These are phyloP conservation scores for Idaea biselata DNA, from an alignment of 2,888 invertebrate species.

Conservation along the genomic window DNA sequence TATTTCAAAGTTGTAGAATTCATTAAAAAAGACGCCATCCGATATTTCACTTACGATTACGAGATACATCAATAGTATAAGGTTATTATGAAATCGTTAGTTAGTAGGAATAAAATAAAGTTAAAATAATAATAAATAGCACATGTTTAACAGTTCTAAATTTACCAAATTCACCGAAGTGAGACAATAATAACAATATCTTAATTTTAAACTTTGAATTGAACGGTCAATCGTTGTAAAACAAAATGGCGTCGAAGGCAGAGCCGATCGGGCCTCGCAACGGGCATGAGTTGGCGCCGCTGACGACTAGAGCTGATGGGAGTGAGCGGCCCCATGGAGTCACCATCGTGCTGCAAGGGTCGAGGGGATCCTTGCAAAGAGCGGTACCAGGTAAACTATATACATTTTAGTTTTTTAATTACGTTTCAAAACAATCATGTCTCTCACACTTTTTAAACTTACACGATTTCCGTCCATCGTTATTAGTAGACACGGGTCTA, in stretches of 20 bases:
- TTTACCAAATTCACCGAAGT: background rate
- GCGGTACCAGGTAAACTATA: conserved; percentile 48
- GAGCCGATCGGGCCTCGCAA: conserved; percentile 81
- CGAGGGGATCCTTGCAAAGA: conserved; percentile 83
- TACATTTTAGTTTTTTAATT: too few relatives aligned
- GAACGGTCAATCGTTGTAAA: conserved; percentile 13
- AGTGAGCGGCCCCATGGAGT: conserved; percentile 85
- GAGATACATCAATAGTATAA: conserved; percentile 62
- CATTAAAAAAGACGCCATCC: conserved; percentile 76
- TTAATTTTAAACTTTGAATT: background rate
- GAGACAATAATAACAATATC: background rate
- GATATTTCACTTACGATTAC: conserved; percentile 71
- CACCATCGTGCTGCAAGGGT: conserved; percentile 87
- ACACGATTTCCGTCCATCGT: too few relatives aligned
- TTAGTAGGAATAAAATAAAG: conserved; percentile 71
- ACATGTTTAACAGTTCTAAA: too few relatives aligned
- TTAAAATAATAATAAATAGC: conserved; percentile 48
- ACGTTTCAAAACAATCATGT: too few relatives aligned
- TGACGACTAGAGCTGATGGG: conserved; percentile 84
- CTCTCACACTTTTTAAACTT: too few relatives aligned
- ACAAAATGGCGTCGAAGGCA: conserved; percentile 70
- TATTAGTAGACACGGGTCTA: too few relatives aligned
- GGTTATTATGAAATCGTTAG: conserved; percentile 76
- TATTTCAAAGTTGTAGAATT: conserved; percentile 74
- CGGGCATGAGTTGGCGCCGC: conserved; percentile 90